Evolutionary conservation across 1,140 invertebrate species (phyloP), one percentile per base, ranked within the genome.

Genomic region (Zaprionus capensis): DNA sequence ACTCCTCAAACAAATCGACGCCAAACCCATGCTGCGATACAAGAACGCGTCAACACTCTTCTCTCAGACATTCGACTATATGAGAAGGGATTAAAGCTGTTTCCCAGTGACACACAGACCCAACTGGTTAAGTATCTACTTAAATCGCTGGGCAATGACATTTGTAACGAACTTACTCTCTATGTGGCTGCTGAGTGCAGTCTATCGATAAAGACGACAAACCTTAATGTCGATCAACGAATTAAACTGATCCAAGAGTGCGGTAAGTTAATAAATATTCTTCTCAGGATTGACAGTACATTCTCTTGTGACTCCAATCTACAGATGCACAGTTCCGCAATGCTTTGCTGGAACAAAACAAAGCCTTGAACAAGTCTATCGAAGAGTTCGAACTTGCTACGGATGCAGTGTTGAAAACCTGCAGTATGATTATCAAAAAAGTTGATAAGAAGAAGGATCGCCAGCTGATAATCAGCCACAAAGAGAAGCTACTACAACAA

Each of bases 371-470:
- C 86, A 91, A 94, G 74, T 94, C 95, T 93, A 87, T 95, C 67
- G 97, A 98, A 41, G 96, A 97, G 4, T 99, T 98, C 93, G 94
- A 97, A 68, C 94, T 94, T 72, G 93, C 94, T 9, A 93, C 96
- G 59, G 97, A 98, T 84, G 91, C 94, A 7, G 95, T 96, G 12
- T 94, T 98, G 74, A 93, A 94, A 34, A 94, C 94, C 73, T 96
- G 97, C 88, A 97, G 97, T 77, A 96, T 99, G 93, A 95, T 98
- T 71, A 92, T 98, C 44, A 97, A 96, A 80, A 99, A 98, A 93
- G 95, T 95, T 68, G 97, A 98, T 91, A 97, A 97, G 83, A 98
- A 97, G 87, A 97, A 97, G 91, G 97, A 98, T 93, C 95, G 95
- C 93, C 95, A 95, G 22, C 91, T 97, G 22, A 94, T 98, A 67